Percentiles rank a stretch among this genome's conserved stretches.
Evolutionary conservation across 2,888 invertebrate species (phyloP).

Genomic region (Sicus ferrugineus): DNA sequence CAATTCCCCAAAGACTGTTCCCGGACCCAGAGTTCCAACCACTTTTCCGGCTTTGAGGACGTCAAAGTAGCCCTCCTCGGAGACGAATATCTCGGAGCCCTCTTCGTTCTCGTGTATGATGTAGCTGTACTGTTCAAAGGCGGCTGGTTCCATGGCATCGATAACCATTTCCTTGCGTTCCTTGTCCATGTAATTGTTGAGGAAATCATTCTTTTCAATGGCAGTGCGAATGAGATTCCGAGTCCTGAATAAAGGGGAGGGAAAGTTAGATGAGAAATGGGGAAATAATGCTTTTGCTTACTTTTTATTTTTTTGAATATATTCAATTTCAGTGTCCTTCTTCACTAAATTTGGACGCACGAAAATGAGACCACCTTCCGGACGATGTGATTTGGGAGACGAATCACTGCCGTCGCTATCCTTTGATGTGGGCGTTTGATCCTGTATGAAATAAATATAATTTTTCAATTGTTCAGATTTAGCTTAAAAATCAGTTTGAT

Average conservation of each 20-base stretch:
- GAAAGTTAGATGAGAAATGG: not conserved
- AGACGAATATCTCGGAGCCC: slow-evolving; percentile 87
- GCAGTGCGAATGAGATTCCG: slow-evolving; percentile 74
- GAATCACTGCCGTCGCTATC: slow-evolving; percentile 43
- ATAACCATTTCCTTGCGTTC: slow-evolving; percentile 80
- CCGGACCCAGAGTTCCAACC: slow-evolving; percentile 81
- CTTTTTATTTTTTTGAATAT: slow-evolving; percentile 69
- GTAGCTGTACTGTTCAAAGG: slow-evolving; percentile 72
- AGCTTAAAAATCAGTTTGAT: no score
- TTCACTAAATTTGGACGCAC: slow-evolving; percentile 64
- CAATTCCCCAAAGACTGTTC: slow-evolving; percentile 88
- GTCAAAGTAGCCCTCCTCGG: slow-evolving; percentile 85
- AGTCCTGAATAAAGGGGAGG: slow-evolving; percentile 53
- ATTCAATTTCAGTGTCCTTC: slow-evolving; percentile 66
- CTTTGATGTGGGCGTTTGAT: slow-evolving; percentile 45
- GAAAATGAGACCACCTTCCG: slow-evolving; percentile 68
- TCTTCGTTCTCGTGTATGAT: slow-evolving; percentile 83
- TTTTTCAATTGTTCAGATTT: not conserved
- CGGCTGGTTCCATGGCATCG: slow-evolving; percentile 80
- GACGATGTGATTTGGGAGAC: slow-evolving; percentile 54
- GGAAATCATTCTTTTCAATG: slow-evolving; percentile 81
- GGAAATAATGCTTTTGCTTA: slow-evolving; percentile 56
- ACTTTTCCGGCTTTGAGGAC: slow-evolving; percentile 81
- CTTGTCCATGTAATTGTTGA: slow-evolving; percentile 78
- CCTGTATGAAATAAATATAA: slow-evolving; percentile 41